These are phyloP conservation scores for Cheilosia variabilis DNA, from an alignment of 2,888 invertebrate genomes.

Conservation along the genomic window DNA sequence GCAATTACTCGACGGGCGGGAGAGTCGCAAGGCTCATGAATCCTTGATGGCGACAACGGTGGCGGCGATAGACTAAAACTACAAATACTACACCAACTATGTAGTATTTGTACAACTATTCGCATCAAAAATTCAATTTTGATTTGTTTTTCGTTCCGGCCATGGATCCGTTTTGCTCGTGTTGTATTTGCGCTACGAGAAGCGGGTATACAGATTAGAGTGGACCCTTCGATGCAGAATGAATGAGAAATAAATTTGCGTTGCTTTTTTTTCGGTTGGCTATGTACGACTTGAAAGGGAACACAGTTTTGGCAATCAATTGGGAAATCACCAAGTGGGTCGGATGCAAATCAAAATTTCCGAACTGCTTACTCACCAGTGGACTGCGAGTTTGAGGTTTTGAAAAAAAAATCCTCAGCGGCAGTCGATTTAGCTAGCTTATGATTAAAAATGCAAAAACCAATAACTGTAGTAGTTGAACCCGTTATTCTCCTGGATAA, in stretches of 20 bases:
- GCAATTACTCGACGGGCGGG: not conserved
- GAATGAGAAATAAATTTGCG: constrained; percentile 58
- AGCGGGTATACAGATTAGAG: constrained; percentile 30
- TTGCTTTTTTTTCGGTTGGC: not conserved
- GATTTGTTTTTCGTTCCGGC: constrained; percentile 50
- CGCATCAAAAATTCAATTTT: constrained; percentile 73
- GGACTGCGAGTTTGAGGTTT: too few relatives aligned
- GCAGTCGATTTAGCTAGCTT: too few relatives aligned
- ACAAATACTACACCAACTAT: constrained; percentile 22
- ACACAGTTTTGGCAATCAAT: not conserved
- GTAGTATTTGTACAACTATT: constrained; percentile 51
- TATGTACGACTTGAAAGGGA: not conserved
- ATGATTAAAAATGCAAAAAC: too few relatives aligned
- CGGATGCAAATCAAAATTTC: not conserved
- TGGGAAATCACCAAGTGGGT: not conserved
- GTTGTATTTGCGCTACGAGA: not conserved
- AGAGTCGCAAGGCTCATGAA: constrained; percentile 66
- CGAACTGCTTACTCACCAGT: too few relatives aligned
- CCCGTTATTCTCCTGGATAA: too few relatives aligned
- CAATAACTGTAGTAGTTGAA: too few relatives aligned
- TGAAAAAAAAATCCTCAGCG: too few relatives aligned
- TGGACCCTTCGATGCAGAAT: constrained; percentile 6
- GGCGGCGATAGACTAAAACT: constrained; percentile 29
- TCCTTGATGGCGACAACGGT: constrained; percentile 48
- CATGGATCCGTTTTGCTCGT: not conserved